A percentile compares a stretch with the other conserved stretches of the same genome.
These are phyloP conservation scores for Rhea pennata DNA, from an alignment of 2,113 vertebrate species.

Conservation along the genomic window DNA sequence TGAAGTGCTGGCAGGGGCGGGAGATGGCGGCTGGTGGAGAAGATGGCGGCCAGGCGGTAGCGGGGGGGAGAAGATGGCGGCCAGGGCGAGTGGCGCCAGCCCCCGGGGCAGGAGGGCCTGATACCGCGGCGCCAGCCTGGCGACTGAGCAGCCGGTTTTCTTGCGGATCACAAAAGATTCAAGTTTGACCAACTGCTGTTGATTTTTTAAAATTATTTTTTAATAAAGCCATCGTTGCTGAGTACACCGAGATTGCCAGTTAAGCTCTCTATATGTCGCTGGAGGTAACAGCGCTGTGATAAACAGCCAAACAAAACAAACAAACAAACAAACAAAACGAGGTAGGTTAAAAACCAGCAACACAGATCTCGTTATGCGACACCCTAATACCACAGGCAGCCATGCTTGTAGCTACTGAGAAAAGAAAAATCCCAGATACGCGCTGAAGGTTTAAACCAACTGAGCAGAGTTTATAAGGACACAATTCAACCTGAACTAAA, in stretches of 20 bases:
- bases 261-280: conserved; percentile 82
- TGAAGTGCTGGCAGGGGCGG: too few relatives aligned
- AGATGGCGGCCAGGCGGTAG: too few relatives aligned
- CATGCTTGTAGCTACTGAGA: conserved; percentile 84
- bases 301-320: conserved; percentile 74
- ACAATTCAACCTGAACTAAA: conserved; percentile 82
- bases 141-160: neutral
- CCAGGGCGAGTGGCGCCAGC: too few relatives aligned
- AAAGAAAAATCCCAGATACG: conserved; percentile 75
- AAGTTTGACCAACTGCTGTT: conserved; percentile 74
- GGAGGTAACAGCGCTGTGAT: conserved; percentile 81
- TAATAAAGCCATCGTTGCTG: conserved; percentile 65
- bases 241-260: conserved; percentile 77
- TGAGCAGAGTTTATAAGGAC: conserved; percentile 82
- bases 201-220: conserved; percentile 60
- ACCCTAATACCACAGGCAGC: conserved; percentile 82
- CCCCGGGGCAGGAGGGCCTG: too few relatives aligned
- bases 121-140: neutral
- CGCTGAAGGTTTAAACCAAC: conserved; percentile 78
- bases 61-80: too few relatives aligned
- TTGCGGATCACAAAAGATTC: conserved; percentile 40
- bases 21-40: too few relatives aligned
- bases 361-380: conserved; percentile 81
- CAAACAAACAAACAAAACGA: conserved; percentile 80
- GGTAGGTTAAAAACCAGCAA: conserved; percentile 89